Percentiles rank a stretch among this genome's conserved stretches.
Evolutionary conservation across 2,113 vertebrate genomes (phyloP).

Genomic region (Laterallus jamaicensis): DNA sequence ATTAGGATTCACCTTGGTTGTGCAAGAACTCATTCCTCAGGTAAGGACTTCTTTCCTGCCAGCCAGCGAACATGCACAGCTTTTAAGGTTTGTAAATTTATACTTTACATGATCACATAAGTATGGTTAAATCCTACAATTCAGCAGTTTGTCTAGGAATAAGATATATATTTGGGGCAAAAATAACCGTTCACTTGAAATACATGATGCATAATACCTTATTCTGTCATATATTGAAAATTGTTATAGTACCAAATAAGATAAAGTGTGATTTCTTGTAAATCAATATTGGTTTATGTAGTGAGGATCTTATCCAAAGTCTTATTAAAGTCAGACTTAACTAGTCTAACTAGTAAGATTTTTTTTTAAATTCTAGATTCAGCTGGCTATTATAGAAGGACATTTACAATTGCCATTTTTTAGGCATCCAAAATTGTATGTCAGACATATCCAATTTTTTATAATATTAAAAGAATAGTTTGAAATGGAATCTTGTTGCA

Average conservation of each 20-base stretch:
- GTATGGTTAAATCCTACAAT: background rate
- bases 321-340: background rate
- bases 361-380: background rate
- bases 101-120: background rate
- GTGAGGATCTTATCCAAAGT: background rate
- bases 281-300: background rate
- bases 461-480: fast-evolving
- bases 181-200: background rate
- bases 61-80: background rate
- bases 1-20: background rate
- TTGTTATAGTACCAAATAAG: background rate
- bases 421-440: background rate
- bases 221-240: background rate
- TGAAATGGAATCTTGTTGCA: background rate
- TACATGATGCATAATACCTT: background rate
- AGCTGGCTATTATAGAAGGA: background rate
- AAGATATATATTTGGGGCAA: background rate
- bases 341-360: background rate
- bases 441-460: background rate
- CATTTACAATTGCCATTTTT: background rate
- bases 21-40: background rate
- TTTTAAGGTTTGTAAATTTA: background rate
- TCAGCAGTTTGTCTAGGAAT: background rate
- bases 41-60: background rate
- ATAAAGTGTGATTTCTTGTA: background rate